A percentile compares a stretch with the other conserved stretches of the same genome.
These are phyloP conservation scores for Pasiphila rectangulata DNA, from an alignment of 2,888 invertebrate genomes.

Conservation along the genomic window DNA sequence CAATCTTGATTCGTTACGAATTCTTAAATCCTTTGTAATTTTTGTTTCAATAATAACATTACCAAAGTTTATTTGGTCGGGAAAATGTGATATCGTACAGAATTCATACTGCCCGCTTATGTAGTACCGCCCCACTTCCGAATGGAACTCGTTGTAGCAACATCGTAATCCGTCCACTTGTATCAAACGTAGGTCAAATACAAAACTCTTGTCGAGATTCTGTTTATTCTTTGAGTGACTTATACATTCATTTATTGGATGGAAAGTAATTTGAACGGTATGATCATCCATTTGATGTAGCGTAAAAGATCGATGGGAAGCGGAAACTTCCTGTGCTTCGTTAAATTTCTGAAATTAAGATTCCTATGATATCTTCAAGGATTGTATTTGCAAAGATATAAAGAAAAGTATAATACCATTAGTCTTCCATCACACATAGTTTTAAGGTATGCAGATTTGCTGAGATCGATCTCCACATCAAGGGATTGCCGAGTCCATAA, in stretches of 20 bases:
- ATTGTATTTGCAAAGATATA: neutral
- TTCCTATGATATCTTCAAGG: neutral
- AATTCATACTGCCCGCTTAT: constrained; percentile 80
- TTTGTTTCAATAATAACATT: constrained; percentile 59
- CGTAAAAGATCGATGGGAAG: constrained; percentile 65
- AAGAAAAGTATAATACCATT: constrained; percentile 45
- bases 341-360: constrained; percentile 58
- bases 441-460: constrained; percentile 59
- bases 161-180: constrained; percentile 59
- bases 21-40: constrained; percentile 56
- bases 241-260: constrained; percentile 65
- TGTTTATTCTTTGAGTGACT: constrained; percentile 52
- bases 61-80: constrained; percentile 68
- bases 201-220: constrained; percentile 56
- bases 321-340: constrained; percentile 67
- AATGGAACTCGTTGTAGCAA: constrained; percentile 61
- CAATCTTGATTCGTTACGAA: constrained; percentile 66
- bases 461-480: constrained; percentile 57
- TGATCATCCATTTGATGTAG: constrained; percentile 45
- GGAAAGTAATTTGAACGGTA: constrained; percentile 56
- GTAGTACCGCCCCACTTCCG: constrained; percentile 76
- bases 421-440: constrained; percentile 57
- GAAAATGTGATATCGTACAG: constrained; percentile 67
- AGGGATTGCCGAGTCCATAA: constrained; percentile 52
- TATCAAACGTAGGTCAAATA: constrained; percentile 65